Conservation (phyloP, 2,888 invertebrate species). For the Tenthredo distinguenda region DNA sequence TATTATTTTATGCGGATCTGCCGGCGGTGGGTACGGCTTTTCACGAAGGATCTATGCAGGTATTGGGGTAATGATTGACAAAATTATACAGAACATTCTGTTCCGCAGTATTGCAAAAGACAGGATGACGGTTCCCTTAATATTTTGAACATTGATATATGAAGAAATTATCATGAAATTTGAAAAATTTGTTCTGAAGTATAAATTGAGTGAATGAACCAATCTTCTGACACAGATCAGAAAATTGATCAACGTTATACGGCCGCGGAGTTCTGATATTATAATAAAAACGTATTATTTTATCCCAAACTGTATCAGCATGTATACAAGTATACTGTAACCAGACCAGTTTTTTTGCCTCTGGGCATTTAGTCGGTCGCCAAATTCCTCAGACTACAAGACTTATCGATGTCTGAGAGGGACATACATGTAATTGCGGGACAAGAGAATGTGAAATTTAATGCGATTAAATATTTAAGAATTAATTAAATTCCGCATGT, state of each 20-base stretch:
- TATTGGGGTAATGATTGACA: background rate
- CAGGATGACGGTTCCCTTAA: background rate
- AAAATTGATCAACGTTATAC: background rate
- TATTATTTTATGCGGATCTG: constrained; percentile 87
- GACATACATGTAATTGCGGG: background rate
- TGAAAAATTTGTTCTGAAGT: background rate
- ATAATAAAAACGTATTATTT: background rate
- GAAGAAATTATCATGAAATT: background rate
- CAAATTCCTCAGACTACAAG: background rate
- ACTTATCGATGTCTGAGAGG: background rate
- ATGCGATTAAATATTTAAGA: background rate
- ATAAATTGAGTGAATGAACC: no score
- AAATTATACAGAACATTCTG: background rate
- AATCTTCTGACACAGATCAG: background rate
- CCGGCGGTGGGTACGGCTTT: constrained; percentile 91
- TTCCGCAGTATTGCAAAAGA: background rate
- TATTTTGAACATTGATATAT: background rate
- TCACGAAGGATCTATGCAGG: constrained; percentile 84
- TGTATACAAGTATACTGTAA: background rate
- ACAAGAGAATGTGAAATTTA: background rate
- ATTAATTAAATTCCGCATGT: background rate
- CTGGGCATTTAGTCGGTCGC: background rate
- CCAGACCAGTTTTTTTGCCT: background rate
- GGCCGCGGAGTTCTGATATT: background rate
- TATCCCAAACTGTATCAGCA: background rate